phyloP scores from a whole-genome alignment of 2,888 invertebrate genomes.

The Pollenia griseotomentosa region DNA sequence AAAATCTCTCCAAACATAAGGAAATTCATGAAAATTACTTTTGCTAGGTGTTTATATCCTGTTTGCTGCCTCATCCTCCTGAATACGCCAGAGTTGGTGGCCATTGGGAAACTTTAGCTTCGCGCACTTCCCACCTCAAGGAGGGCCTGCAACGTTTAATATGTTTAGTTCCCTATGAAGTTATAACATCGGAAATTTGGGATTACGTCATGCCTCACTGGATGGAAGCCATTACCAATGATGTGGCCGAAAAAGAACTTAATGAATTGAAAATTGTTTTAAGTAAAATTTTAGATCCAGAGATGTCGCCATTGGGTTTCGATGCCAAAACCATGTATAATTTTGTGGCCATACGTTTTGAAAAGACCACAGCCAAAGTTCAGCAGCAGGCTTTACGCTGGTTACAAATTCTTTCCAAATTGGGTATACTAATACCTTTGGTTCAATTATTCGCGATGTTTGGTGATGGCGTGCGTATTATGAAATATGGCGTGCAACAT shows the following conservation, averaged over 20 bases:
- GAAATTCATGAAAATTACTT: background rate
- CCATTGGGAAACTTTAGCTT: slow-evolving; percentile 96
- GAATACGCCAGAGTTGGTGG: slow-evolving; percentile 98
- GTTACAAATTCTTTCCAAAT: slow-evolving; percentile 93
- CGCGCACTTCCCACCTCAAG: slow-evolving; percentile 95
- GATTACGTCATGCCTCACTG: slow-evolving; percentile 99
- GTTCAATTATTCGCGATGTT: slow-evolving; percentile 95
- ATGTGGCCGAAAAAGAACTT: slow-evolving; percentile 95
- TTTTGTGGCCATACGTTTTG: slow-evolving; percentile 95
- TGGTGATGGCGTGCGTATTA: slow-evolving; percentile 92
- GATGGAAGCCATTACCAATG: slow-evolving; percentile 98
- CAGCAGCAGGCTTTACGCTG: slow-evolving; percentile 95
- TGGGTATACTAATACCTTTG: slow-evolving; percentile 95
- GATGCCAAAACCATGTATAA: slow-evolving; percentile 97
- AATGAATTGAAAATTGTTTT: slow-evolving; percentile 91
- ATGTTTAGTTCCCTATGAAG: slow-evolving; percentile 98
- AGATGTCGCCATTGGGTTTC: slow-evolving; percentile 97
- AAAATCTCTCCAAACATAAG: background rate
- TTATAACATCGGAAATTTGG: slow-evolving; percentile 98
- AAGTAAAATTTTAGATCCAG: slow-evolving; percentile 98
- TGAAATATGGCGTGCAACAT: slow-evolving; percentile 86
- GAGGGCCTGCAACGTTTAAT: slow-evolving; percentile 97
- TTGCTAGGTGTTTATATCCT: slow-evolving; percentile 89
- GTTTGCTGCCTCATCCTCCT: slow-evolving; percentile 97
- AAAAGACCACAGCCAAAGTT: slow-evolving; percentile 90